Percentiles rank a stretch among this genome's conserved stretches.
phyloP scores from a whole-genome alignment of 2,797 vertebrate species.

The Manis pentadactyla region DNA sequence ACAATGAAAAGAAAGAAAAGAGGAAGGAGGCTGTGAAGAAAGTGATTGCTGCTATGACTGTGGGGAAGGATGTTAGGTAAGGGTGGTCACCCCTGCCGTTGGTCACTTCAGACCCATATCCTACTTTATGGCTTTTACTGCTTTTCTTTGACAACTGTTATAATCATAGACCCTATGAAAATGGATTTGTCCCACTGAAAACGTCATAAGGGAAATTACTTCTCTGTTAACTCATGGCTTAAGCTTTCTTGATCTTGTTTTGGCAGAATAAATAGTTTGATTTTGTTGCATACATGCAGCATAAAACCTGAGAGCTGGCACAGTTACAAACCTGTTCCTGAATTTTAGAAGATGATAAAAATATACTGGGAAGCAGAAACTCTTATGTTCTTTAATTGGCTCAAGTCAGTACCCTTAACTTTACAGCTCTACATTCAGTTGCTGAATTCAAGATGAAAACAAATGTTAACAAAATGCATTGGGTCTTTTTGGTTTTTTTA shows the following conservation, averaged over 20 bases:
- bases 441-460: slow-evolving; percentile 41
- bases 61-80: slow-evolving; percentile 99
- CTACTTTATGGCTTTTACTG: background rate
- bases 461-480: background rate
- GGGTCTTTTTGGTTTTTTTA: background rate
- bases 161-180: background rate
- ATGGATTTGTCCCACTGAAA: background rate
- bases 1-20: slow-evolving; percentile 99
- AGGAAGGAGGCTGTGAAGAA: slow-evolving; percentile 99
- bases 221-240: background rate
- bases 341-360: slow-evolving; percentile 52
- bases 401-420: background rate
- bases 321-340: slow-evolving; percentile 1
- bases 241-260: background rate
- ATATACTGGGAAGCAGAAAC: background rate
- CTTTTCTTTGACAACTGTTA: background rate
- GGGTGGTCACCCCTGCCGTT: background rate
- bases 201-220: background rate
- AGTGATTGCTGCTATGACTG: slow-evolving; percentile 99
- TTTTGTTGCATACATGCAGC: slow-evolving; percentile 32
- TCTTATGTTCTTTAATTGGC: background rate
- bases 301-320: slow-evolving; percentile 53
- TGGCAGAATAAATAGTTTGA: slow-evolving; percentile 18
- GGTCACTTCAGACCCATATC: background rate
- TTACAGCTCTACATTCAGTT: background rate